These are phyloP conservation scores for Eupithecia centaureata DNA, from an alignment of 2,888 invertebrate genomes.

Conservation along the genomic window DNA sequence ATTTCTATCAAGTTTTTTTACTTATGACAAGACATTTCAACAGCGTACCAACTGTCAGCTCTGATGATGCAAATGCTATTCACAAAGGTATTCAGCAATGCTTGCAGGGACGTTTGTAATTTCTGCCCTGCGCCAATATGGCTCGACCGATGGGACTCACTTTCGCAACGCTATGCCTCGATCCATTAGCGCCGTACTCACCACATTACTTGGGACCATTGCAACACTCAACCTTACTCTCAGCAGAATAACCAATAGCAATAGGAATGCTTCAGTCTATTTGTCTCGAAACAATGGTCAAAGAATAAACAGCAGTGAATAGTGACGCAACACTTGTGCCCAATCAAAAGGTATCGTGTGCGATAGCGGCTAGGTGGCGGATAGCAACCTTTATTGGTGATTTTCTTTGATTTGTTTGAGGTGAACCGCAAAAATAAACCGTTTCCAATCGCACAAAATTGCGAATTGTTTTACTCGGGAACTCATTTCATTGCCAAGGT, in stretches of 20 bases:
- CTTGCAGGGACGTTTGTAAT: constrained; percentile 5
- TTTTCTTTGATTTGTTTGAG: constrained; percentile 38
- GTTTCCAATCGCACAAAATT: constrained; percentile 31
- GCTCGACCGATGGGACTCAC: constrained; percentile 21
- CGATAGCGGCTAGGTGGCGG: constrained; percentile 17
- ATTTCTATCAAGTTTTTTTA: too few relatives aligned
- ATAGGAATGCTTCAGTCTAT: constrained; percentile 51
- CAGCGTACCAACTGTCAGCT: background rate
- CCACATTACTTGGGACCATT: constrained; percentile 29
- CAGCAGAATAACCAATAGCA: constrained; percentile 16
- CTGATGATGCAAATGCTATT: constrained; percentile 3
- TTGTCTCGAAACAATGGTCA: constrained; percentile 56
- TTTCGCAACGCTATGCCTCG: constrained; percentile 28
- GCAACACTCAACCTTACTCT: constrained; percentile 28
- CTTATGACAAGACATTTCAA: background rate
- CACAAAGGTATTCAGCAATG: constrained; percentile 3
- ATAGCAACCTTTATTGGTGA: constrained; percentile 28
- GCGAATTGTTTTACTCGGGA: background rate
- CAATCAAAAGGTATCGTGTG: constrained; percentile 43
- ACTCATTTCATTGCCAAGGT: constrained; percentile 5
- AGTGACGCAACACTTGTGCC: constrained; percentile 58
- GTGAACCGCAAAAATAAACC: constrained; percentile 39
- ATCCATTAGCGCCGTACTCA: constrained; percentile 24
- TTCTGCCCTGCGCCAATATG: constrained; percentile 16
- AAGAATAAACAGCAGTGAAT: constrained; percentile 11